These are phyloP conservation scores for Scaeva pyrastri DNA, from an alignment of 2,888 invertebrate species.

Conservation along the genomic window DNA sequence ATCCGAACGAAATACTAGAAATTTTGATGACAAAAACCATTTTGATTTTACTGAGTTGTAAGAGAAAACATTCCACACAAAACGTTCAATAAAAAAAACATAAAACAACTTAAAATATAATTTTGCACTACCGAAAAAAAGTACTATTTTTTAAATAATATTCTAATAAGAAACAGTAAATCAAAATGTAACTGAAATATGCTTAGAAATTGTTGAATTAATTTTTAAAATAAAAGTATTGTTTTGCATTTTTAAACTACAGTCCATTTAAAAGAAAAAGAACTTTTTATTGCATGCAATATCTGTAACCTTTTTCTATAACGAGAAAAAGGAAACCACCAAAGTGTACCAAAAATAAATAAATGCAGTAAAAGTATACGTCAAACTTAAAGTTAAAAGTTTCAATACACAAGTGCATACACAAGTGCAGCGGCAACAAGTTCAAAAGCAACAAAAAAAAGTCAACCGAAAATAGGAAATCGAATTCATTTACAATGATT, in stretches of 20 bases:
- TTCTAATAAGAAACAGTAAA: conserved; percentile 79
- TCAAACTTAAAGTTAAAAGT: conserved; percentile 32
- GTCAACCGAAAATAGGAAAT: conserved; percentile 13
- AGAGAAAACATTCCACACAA: too few relatives aligned
- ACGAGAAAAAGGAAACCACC: conserved; percentile 29
- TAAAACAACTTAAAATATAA: conserved; percentile 54
- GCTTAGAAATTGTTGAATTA: conserved; percentile 35
- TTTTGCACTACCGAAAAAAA: conserved; percentile 56
- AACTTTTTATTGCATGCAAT: conserved; percentile 58
- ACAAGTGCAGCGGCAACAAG: conserved; percentile 47
- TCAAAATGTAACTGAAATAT: conserved; percentile 80
- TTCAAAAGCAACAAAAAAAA: conserved; percentile 47
- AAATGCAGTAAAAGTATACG: background rate
- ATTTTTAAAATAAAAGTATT: conserved; percentile 24
- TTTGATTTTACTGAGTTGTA: too few relatives aligned
- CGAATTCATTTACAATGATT: conserved; percentile 22
- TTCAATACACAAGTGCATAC: conserved; percentile 38
- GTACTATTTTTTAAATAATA: conserved; percentile 34
- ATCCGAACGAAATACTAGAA: too few relatives aligned
- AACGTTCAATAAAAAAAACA: conserved; percentile 9
- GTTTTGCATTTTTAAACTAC: conserved; percentile 38
- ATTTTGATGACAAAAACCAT: too few relatives aligned
- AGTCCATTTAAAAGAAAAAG: conserved; percentile 40
- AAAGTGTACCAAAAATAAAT: conserved; percentile 16
- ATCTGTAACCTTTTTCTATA: conserved; percentile 20